phyloP scores from a whole-genome alignment of 2,888 invertebrate species.

The Pristionchus mayeri region DNA sequence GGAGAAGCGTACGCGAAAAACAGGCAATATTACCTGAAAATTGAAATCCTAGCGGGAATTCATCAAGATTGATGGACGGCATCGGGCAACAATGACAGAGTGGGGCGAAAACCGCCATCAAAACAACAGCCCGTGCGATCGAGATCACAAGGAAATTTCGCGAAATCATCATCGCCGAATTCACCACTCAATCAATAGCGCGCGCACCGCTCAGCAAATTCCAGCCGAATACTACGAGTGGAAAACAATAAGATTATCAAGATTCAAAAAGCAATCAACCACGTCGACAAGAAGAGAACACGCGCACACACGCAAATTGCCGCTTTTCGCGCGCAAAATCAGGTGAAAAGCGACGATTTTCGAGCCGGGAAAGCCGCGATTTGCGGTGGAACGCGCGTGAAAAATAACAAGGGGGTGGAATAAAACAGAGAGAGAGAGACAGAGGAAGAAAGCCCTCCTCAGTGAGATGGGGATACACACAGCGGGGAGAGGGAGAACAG shows the following conservation, averaged over 20 bases:
- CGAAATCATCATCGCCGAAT: no score
- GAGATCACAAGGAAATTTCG: neutral
- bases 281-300: neutral
- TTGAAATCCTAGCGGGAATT: neutral
- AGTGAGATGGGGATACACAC: neutral
- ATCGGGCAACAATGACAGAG: neutral
- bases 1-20: no score
- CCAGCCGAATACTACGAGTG: neutral
- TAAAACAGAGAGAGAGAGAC: neutral
- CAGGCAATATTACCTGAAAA: no score
- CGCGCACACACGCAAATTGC: no score
- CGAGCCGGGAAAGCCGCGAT: no score
- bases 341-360: no score
- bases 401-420: neutral
- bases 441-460: neutral
- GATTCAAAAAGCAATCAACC: neutral
- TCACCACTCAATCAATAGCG: neutral
- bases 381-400: neutral
- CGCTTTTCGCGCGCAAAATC: no score
- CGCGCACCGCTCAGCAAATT: neutral
- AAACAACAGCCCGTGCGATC: neutral
- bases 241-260: neutral
- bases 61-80: neutral
- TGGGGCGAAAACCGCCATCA: slow-evolving; percentile 18
- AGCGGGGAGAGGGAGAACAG: slow-evolving; percentile 11